Evolutionary conservation across 1,140 invertebrate species (phyloP), one percentile per base, ranked within the genome.

Genomic region (Rhopalosiphum maidis): DNA sequence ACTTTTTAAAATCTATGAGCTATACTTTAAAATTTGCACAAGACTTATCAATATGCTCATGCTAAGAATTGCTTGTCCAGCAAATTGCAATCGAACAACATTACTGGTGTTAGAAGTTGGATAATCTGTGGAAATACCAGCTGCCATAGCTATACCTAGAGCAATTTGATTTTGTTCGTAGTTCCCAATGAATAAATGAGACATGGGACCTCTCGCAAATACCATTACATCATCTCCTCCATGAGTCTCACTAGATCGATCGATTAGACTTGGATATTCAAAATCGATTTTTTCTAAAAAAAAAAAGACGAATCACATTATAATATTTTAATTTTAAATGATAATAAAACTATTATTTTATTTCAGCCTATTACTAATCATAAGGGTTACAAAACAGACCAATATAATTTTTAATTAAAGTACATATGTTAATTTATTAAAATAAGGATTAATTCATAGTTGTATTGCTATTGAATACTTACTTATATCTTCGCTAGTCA

Each of bases 141-240:
- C 95, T 0, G 97, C 97, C 94, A 96, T 97, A 0, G 96, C 96
- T 94, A 97, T 96, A 7, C 96, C 96, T 94, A 97, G 96, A 5
- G 97, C 96, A 87, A 97, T 97, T 87, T 96, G 96, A 94, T 97
- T 96, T 94, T 97, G 96, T 94, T 97, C 97, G 94, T 96, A 96
- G 46, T 96, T 96, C 3, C 97, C 97, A 0, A 96, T 96, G 94
- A 97, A 97, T 1, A 97, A 95, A 94, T 97, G 97, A 0, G 97
- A 95, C 96, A 96, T 97, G 0, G 97, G 96, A 0, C 97, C 97
- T 43, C 94, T 95, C 8, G 97, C 96, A 94, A 96, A 97, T 4
- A 97, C 96, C 0, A 96, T 95, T 0, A 97, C 97, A 94, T 97
- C 97, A 86, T 97, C 97, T 3, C 97, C 97, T 0, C 97, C 96